phyloP scores from a whole-genome alignment of 2,888 invertebrate species.

The Bellardia bayeri region DNA sequence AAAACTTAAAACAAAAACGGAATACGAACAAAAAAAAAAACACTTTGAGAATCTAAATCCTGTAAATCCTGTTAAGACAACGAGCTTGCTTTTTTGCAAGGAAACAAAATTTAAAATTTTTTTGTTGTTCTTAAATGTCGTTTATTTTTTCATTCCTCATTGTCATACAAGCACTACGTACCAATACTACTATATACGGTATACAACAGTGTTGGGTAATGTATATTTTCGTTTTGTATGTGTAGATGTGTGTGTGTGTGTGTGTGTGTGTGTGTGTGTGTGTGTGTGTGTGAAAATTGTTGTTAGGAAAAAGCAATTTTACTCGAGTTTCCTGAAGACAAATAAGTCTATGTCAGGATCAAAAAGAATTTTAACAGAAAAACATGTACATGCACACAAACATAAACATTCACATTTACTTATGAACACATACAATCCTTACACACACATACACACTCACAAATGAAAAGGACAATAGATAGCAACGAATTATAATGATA shows the following conservation, averaged over 20 bases:
- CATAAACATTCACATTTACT: constrained; percentile 6
- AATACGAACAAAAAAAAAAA: constrained; percentile 56
- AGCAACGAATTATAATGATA: constrained; percentile 76
- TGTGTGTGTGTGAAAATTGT: constrained; percentile 53
- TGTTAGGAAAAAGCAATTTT: constrained; percentile 80
- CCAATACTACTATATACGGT: background rate
- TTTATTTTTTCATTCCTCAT: constrained; percentile 31
- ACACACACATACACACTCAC: constrained; percentile 8
- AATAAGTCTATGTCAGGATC: constrained; percentile 81
- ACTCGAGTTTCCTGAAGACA: constrained; percentile 82
- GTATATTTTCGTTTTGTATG: background rate
- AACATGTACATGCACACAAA: constrained; percentile 1
- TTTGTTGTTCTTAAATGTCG: constrained; percentile 47
- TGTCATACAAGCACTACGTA: constrained; percentile 13
- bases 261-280: too few species aligned
- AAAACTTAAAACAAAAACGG: constrained; percentile 42
- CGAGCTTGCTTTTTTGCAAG: constrained; percentile 50
- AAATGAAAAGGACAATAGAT: constrained; percentile 76
- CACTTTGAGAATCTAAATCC: constrained; percentile 71
- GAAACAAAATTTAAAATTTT: constrained; percentile 58
- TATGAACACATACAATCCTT: background rate
- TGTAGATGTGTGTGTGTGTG: constrained; percentile 27
- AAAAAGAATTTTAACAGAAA: constrained; percentile 77
- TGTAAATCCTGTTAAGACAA: constrained; percentile 72
- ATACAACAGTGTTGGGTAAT: background rate